Base-by-base conservation (phyloP, 2,113 vertebrate genomes). In the Pterocles orientalis region DNA sequence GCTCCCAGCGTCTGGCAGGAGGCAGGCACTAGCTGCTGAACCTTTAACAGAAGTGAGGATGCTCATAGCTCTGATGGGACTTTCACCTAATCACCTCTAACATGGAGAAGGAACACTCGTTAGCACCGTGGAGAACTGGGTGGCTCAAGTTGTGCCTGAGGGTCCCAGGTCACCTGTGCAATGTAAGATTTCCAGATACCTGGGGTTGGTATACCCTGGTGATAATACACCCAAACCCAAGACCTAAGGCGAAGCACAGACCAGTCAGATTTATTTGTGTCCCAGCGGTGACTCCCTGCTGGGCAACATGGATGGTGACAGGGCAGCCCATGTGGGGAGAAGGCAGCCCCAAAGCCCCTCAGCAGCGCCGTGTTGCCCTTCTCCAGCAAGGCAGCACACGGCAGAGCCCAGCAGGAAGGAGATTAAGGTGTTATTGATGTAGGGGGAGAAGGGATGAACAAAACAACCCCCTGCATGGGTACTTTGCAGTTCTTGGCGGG, bases 371-470 rank as follows among this genome's bases (percentile, higher is more conserved):
- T 6, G 77, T 69, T 90, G 90, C 65, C 82, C 48, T 72, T 69
- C 79, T 71, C 65, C 6, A 1, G 29, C 3, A 15, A 93, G 39
- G 58, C 12, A 1, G 53, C 47, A 66, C 4, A 0, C 0, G 1
- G 65, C 72, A 80, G 54, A 70, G 31, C 95, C 56, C 95, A 88
- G 86, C 16, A 0, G 91, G 93, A 71, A 66, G 75, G 80, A 95
- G 71, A 96, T 95, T 82, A 90, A 94, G 78, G 53, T 12, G 1
- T 84, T 94, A 81, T 51, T 92, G 94, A 91, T 76, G 83, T 23
- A 61, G 51, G 33, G 65, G 58, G 66, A 89, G 80, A 92, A 89
- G 43, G n/a, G 14, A 86, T 82, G 88, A 94, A 78, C 3, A 7
- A 93, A 93, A 60, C 57, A 94, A 83, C 60, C 72, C 58, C 94